Evolutionary conservation across 2,113 vertebrate genomes (phyloP).

Genomic region (Choloepus hoffmanni): DNA sequence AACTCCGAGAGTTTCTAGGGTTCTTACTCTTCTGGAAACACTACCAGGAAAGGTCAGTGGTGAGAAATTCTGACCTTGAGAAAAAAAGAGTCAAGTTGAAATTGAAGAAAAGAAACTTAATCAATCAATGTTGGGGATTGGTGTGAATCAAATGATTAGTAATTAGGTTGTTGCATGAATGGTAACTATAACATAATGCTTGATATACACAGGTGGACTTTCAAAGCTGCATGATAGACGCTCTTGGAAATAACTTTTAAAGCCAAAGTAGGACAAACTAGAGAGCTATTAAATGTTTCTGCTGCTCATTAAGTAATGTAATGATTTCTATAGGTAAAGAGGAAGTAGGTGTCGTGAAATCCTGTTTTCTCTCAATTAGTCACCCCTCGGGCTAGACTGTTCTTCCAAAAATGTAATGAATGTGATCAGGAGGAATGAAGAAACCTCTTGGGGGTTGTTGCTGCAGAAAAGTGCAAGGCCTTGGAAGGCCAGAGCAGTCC

Average conservation of each 20-base stretch:
- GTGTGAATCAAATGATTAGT: background rate
- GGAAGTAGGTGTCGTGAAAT: background rate
- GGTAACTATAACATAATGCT: background rate
- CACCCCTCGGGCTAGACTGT: background rate
- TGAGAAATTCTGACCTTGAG: background rate
- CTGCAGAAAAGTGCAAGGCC: background rate
- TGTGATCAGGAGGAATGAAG: background rate
- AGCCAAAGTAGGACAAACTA: background rate
- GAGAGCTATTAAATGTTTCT: background rate
- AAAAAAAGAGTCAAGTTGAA: background rate
- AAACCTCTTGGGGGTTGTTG: too few species aligned
- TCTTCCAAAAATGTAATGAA: background rate
- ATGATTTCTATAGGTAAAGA: background rate
- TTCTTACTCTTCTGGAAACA: constrained; percentile 42
- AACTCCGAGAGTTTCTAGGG: background rate
- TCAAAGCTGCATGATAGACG: background rate
- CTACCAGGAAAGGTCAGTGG: background rate
- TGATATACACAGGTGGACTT: background rate
- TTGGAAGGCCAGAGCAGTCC: background rate
- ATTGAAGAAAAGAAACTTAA: background rate
- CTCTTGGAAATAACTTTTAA: background rate
- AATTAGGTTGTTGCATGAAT: background rate
- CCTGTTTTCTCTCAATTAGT: background rate
- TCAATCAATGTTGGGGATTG: background rate
- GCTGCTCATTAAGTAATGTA: background rate